These are phyloP conservation scores for Nomada fucata DNA, from an alignment of 2,888 invertebrate species.

Conservation along the genomic window DNA sequence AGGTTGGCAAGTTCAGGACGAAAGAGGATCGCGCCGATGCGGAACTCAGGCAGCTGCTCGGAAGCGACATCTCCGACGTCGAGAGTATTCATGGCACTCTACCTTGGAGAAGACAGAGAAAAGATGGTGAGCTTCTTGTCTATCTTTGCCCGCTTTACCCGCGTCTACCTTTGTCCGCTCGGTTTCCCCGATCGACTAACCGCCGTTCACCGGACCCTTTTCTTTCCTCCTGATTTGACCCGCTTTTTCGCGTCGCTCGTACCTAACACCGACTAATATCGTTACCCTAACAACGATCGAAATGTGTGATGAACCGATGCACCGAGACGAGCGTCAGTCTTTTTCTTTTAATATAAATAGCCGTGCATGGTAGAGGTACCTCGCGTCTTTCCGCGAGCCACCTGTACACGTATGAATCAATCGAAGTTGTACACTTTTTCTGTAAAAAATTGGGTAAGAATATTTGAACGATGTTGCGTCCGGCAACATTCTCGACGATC, in stretches of 20 bases:
- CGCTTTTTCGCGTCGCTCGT: not conserved
- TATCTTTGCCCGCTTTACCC: not conserved
- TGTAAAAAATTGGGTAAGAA: no score
- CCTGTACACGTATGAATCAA: no score
- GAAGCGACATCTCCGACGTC: slow-evolving; percentile 88
- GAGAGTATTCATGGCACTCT: slow-evolving; percentile 87
- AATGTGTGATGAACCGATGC: no score
- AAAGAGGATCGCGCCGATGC: slow-evolving; percentile 92
- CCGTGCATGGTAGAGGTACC: no score
- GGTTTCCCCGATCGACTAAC: slow-evolving; percentile 9
- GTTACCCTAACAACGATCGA: not conserved
- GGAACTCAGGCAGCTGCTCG: slow-evolving; percentile 90
- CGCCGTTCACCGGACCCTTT: not conserved
- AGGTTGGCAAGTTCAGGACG: slow-evolving; percentile 91
- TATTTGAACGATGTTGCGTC: no score
- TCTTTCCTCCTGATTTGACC: not conserved
- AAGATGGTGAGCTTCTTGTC: slow-evolving; percentile 82
- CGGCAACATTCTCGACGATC: no score
- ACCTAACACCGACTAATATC: no score
- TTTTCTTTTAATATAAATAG: no score
- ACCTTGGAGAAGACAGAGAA: slow-evolving; percentile 87
- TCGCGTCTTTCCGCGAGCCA: no score
- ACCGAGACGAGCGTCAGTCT: no score
- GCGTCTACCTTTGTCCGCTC: not conserved
- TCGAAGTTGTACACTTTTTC: no score